Evolutionary conservation across 2,797 vertebrate genomes (phyloP).

Genomic region (Sebastes baramenuke): DNA sequence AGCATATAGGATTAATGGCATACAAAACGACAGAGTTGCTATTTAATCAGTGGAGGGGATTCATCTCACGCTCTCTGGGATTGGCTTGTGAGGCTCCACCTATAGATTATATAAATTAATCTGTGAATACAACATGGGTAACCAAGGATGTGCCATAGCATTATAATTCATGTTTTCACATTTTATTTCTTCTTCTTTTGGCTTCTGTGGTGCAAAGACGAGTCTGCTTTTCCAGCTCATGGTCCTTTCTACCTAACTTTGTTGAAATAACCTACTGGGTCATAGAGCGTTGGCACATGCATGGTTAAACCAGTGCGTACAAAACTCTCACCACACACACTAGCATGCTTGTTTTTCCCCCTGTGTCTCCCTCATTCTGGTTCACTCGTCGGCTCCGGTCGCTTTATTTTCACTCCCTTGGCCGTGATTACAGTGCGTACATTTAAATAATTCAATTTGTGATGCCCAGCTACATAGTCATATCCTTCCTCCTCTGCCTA

Average conservation of each 20-base stretch:
- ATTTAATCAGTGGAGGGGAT: conserved; percentile 61
- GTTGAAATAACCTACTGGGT: conserved; percentile 19
- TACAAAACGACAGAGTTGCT: conserved; percentile 47
- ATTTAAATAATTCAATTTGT: conserved; percentile 77
- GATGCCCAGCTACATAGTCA: conserved; percentile 61
- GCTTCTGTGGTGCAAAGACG: conserved; percentile 4
- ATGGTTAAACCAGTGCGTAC: background rate
- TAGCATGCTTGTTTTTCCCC: background rate
- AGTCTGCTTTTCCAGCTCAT: conserved; percentile 5
- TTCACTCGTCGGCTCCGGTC: conserved; percentile 24
- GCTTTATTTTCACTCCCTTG: conserved; percentile 55
- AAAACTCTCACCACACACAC: background rate
- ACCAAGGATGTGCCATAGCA: background rate
- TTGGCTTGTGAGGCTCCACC: conserved; percentile 30
- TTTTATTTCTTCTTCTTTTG: background rate
- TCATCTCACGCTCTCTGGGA: conserved; percentile 38
- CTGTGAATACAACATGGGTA: conserved; percentile 4
- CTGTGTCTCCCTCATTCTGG: background rate
- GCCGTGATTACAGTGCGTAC: conserved; percentile 44
- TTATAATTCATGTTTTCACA: conserved; percentile 1
- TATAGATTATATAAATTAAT: conserved; percentile 47
- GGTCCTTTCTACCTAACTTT: background rate
- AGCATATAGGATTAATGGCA: conserved; percentile 59
- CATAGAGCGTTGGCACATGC: conserved; percentile 6
- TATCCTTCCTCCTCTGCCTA: conserved; percentile 47